Evolutionary conservation across 2,888 invertebrate species (phyloP).

Genomic region (Euproctis similis): DNA sequence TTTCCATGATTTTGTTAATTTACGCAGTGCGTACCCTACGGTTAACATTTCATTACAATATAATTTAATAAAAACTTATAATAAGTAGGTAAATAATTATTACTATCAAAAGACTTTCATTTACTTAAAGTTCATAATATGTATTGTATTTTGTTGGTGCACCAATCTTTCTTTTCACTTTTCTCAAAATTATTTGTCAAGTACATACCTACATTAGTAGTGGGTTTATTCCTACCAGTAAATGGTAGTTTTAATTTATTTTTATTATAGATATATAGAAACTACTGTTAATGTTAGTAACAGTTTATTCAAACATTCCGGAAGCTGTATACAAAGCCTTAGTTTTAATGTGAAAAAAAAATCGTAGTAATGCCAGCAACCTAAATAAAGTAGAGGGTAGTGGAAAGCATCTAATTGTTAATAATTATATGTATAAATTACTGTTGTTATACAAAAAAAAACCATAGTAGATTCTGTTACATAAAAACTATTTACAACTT

Average conservation of each 20-base stretch:
- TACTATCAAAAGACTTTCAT: no score
- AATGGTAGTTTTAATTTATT: conserved; percentile 13
- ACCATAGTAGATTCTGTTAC: conserved; percentile 33
- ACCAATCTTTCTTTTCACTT: conserved; percentile 32
- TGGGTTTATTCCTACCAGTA: no score
- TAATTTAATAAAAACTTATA: no score
- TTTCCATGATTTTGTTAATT: no score
- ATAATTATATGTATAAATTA: conserved; percentile 42
- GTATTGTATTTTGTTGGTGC: conserved; percentile 35
- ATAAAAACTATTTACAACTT: conserved; percentile 59
- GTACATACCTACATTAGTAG: background rate
- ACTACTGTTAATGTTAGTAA: conserved; percentile 65
- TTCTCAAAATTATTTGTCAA: conserved; percentile 6
- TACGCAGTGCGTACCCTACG: no score
- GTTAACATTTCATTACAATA: no score
- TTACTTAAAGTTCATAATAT: conserved; percentile 11
- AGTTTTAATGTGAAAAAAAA: conserved; percentile 52
- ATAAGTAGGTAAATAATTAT: no score
- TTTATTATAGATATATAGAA: conserved; percentile 19
- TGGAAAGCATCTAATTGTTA: conserved; percentile 65
- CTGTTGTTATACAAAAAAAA: conserved; percentile 25
- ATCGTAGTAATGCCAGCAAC: conserved; percentile 62
- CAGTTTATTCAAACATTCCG: conserved; percentile 72
- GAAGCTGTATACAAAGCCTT: conserved; percentile 75
- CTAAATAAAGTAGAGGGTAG: conserved; percentile 23